Evolutionary conservation across 1,140 invertebrate genomes (phyloP), one percentile per base, ranked within the genome.

Genomic region (Neotoxoptera formosana): DNA sequence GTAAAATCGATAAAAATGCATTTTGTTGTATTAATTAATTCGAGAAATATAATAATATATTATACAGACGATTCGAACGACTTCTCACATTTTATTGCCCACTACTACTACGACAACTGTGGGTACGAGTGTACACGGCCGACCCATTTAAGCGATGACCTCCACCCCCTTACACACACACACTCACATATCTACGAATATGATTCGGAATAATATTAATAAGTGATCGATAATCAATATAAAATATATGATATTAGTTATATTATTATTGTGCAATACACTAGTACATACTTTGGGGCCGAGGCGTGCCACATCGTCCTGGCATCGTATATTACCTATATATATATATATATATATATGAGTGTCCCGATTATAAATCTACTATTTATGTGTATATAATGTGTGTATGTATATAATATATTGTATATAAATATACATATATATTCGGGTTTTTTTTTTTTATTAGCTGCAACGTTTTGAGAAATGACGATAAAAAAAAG

Each of bases 361-460:
- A n/a, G n/a, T n/a, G 88, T 89, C 88, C 51, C 88, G 88, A 89
- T 89, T 89, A 89, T 89, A 41, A 56, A 89, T 89, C 87, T 89
- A 89, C 41, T 36, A 89, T 89, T 89, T 89, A 56, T 89, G 7
- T 47, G 7, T 20, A 34, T 51, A 47, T 47, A 21, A 47, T 14
- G 0, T 60, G 25, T 48, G n/a, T n/a, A n/a, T n/a, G n/a, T n/a
- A 11, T 48, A 48, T 48, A 48, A 47, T 47, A 9, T 6, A 47
- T 47, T 34, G 76, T 21, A 41, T 45, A 25, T 84, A 45, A 53
- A 23, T 51, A 3, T 17, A 34, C 34, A 47, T 48, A 23, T 30
- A 76, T n/a, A 60, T 8, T 0, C 30, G 25, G 56, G n/a, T n/a
- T 11, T 11, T 90, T 20, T n/a, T 91, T 48, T 91, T 48, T 76